These are phyloP conservation scores for Myotis daubentonii DNA, from an alignment of 2,797 vertebrate species.

Conservation along the genomic window DNA sequence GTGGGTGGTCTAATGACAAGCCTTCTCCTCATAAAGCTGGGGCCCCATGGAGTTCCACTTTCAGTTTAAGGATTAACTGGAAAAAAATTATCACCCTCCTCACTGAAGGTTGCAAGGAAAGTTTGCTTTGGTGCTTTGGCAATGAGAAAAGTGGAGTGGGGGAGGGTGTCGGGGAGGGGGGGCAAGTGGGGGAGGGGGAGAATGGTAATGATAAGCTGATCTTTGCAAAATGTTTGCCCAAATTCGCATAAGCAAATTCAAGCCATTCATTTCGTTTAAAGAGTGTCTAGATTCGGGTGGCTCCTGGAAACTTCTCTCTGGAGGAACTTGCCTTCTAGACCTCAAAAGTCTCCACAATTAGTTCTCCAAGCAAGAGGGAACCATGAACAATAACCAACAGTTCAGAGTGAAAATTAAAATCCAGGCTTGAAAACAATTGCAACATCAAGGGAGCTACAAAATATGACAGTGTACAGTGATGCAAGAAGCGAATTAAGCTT, in stretches of 20 bases:
- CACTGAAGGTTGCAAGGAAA: slow-evolving; percentile 13
- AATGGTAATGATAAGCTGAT: slow-evolving; percentile 5
- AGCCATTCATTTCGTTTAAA: neutral
- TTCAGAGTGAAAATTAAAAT: slow-evolving; percentile 48
- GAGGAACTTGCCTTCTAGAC: slow-evolving; percentile 1
- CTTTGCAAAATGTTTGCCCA: neutral
- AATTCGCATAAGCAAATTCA: slow-evolving; percentile 54
- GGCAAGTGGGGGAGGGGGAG: neutral
- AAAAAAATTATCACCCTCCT: slow-evolving; percentile 3
- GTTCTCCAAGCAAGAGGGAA: slow-evolving; percentile 7
- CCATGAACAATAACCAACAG: neutral
- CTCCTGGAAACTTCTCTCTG: slow-evolving; percentile 9
- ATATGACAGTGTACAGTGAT: neutral
- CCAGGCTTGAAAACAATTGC: neutral
- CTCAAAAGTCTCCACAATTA: slow-evolving; percentile 28
- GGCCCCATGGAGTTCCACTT: neutral
- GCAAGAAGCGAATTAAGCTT: slow-evolving; percentile 1
- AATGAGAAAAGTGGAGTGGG: neutral
- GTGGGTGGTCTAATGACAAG: slow-evolving; percentile 62
- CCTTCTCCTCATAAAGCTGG: neutral
- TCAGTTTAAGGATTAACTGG: slow-evolving; percentile 47
- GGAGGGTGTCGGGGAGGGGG: neutral
- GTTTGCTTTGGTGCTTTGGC: slow-evolving; percentile 22
- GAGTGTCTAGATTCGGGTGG: neutral
- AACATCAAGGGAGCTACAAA: slow-evolving; percentile 13